Conservation (phyloP, 1,140 invertebrate species). For the Plectrocnemia conspersa region DNA sequence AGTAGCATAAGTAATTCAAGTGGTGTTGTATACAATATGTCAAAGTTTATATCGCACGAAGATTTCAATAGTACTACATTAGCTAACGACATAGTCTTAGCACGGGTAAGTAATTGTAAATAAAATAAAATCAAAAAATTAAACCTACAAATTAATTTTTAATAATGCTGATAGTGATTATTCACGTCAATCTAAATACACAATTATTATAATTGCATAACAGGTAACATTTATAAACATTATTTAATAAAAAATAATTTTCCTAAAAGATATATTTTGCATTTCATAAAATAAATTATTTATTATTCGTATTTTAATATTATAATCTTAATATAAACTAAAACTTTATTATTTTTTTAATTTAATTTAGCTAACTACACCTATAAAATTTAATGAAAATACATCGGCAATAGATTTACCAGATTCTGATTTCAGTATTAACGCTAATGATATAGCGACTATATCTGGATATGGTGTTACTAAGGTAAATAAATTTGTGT, state of each 20-base stretch:
- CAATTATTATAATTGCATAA: too few relatives aligned
- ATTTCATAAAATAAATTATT: too few relatives aligned
- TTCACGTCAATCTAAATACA: too few relatives aligned
- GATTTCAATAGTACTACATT: slow-evolving; percentile 40
- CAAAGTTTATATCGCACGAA: slow-evolving; percentile 42
- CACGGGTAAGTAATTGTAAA: too few relatives aligned
- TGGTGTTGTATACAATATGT: slow-evolving; percentile 39
- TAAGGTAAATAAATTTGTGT: neutral
- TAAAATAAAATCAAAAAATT: too few relatives aligned
- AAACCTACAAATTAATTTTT: too few relatives aligned
- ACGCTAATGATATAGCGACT: slow-evolving; percentile 3
- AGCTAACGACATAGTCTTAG: slow-evolving; percentile 53
- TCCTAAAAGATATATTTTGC: too few relatives aligned
- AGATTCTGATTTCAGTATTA: neutral
- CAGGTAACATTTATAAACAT: too few relatives aligned
- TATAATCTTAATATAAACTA: neutral
- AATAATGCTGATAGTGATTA: too few relatives aligned
- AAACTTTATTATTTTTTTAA: neutral
- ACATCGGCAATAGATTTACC: slow-evolving; percentile 14
- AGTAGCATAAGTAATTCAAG: too few relatives aligned
- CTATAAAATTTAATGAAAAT: slow-evolving; percentile 14
- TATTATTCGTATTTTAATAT: too few relatives aligned
- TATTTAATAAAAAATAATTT: too few relatives aligned
- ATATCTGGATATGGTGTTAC: slow-evolving; percentile 20
- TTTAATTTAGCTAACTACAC: neutral